Percentiles rank a stretch among this genome's conserved stretches.
Evolutionary conservation across 2,113 vertebrate genomes (phyloP).

Genomic region (Ophiodon elongatus): DNA sequence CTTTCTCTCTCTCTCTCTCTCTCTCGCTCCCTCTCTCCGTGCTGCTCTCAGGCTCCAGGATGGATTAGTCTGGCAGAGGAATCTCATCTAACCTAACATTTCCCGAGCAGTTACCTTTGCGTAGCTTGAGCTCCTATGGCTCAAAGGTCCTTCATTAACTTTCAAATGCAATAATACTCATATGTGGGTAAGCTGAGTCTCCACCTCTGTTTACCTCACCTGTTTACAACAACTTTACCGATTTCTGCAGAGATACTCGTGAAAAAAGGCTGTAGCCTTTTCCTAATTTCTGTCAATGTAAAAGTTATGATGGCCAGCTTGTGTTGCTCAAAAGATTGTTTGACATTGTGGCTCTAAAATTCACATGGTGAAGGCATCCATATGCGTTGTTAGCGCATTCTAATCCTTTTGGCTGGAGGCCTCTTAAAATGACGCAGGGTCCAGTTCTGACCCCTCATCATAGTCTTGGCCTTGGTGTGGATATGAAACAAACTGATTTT

Average conservation of each 20-base stretch:
- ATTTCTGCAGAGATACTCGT: slow-evolving; percentile 1
- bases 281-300: not conserved
- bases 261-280: not conserved
- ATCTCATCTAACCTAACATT: slow-evolving; percentile 85
- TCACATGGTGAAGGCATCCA: not conserved
- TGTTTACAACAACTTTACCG: slow-evolving; percentile 51
- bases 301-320: not conserved
- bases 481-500: not conserved
- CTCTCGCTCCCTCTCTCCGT: slow-evolving; percentile 41
- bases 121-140: slow-evolving; percentile 69
- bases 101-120: slow-evolving; percentile 81
- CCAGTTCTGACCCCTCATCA: not conserved
- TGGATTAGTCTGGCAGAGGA: slow-evolving; percentile 83
- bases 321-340: not conserved
- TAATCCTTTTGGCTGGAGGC: not conserved
- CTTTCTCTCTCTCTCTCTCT: slow-evolving; percentile 43
- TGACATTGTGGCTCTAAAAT: not conserved
- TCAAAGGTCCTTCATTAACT: slow-evolving; percentile 77
- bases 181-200: slow-evolving; percentile 41
- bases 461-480: not conserved
- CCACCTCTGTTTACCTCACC: slow-evolving; percentile 59
- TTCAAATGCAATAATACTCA: slow-evolving; percentile 66
- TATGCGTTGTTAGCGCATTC: not conserved
- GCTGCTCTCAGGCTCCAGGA: slow-evolving; percentile 74
- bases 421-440: not conserved